Evolutionary conservation across 2,888 invertebrate species (phyloP), one percentile per base, ranked within the genome.

Genomic region (Machimus atricapillus): DNA sequence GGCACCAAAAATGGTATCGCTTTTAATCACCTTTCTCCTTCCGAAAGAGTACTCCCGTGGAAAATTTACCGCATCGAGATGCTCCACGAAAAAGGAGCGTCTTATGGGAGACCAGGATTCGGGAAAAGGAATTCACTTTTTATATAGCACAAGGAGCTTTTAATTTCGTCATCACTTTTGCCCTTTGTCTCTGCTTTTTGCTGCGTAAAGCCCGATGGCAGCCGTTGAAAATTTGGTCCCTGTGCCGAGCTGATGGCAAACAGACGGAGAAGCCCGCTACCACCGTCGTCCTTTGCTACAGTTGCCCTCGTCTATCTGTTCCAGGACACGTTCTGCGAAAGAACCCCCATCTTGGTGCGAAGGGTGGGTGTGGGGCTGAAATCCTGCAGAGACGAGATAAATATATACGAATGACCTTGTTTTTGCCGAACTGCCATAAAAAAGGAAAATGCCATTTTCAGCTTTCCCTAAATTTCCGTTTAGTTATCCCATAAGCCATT

Each of bases 401-500:
- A 78, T 43, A 46, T 78, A 66, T 66, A 66, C 23, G 78, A 43
- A 78, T 14, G 27, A 78, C 78, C 78, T 78, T 43, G 78, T 78
- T 78, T 77, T 78, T 78, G 23, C 46, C 46, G 46, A 78, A 78
- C 19, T 40, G 46, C 23, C 23, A 43, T 78, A 78, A 78, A 40
- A 23, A 78, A 23, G 43, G 78, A 43, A 77, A 78, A 78, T 78
- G 23, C 43, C 78, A 78, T 78, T 78, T 78, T 43, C 78, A 43
- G 43, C 78, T 78, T 43, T n/a, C 78, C 19, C n/a, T 78, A 78
- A 40, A 78, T 43, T 43, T 78, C 23, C 78, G 23, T 46, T 52
- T n/a, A n/a, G 66, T 19, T 23, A 37, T n/a, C 23, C n/a, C 43
- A 78, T n/a, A n/a, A 78, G 43, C 78, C 14, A 78, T 78, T 78